Conservation (phyloP, 2,888 invertebrate genomes). For the Hedya salicella region DNA sequence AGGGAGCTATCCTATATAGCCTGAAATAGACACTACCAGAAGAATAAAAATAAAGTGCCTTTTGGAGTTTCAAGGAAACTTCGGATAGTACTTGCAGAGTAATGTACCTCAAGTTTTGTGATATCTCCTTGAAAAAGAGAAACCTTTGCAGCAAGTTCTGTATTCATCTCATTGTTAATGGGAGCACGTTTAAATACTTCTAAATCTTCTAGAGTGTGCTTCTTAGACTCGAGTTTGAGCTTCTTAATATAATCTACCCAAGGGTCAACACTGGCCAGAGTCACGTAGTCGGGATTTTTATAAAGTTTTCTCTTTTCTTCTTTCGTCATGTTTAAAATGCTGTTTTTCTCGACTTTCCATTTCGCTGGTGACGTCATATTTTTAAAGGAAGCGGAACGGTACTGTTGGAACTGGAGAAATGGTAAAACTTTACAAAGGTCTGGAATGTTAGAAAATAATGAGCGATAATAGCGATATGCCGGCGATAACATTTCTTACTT, state of each 20-base stretch:
- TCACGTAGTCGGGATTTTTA: conserved; percentile 67
- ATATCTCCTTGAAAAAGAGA: conserved; percentile 92
- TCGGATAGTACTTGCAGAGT: too few species aligned
- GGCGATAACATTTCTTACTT: conserved; percentile 51
- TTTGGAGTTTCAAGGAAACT: neutral
- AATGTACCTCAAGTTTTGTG: conserved; percentile 88
- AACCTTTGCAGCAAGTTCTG: conserved; percentile 84
- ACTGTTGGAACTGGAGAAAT: conserved; percentile 37
- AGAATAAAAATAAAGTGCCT: too few species aligned
- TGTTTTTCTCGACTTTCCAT: conserved; percentile 83
- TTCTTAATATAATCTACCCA: conserved; percentile 83
- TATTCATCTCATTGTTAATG: conserved; percentile 69
- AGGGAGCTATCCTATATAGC: too few species aligned
- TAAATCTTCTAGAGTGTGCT: conserved; percentile 68
- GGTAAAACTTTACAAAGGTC: conserved; percentile 34
- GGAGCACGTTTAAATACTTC: conserved; percentile 64
- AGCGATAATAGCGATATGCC: conserved; percentile 38
- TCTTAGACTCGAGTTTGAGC: conserved; percentile 65
- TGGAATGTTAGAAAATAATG: conserved; percentile 48
- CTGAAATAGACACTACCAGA: too few species aligned
- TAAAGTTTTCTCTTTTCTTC: conserved; percentile 84
- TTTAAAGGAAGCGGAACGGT: conserved; percentile 52
- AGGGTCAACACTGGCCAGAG: conserved; percentile 77
- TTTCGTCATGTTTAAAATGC: conserved; percentile 77
- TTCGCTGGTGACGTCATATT: conserved; percentile 71